Conservation (phyloP, 2,888 invertebrate genomes). For the Octodonta nipae region DNA sequence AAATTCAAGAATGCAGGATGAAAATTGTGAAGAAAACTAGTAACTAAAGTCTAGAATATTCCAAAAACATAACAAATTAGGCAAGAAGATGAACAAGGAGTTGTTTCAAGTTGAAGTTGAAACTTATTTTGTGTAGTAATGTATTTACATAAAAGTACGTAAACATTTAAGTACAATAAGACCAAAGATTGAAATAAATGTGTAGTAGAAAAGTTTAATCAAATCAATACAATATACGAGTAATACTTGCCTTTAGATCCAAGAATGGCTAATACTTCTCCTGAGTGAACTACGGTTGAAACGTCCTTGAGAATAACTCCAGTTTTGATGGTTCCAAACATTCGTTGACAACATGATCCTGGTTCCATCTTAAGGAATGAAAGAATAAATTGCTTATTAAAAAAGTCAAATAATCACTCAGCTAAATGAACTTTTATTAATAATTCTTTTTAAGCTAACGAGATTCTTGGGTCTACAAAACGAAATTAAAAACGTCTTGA, state of each 20-base stretch:
- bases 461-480: background rate
- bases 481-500: background rate
- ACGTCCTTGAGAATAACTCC: conserved; percentile 86
- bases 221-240: background rate
- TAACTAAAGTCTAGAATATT: too few species aligned
- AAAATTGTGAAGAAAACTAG: too few species aligned
- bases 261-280: conserved; percentile 83
- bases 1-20: too few species aligned
- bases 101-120: too few species aligned
- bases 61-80: too few species aligned
- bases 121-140: too few species aligned
- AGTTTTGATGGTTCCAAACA: conserved; percentile 66
- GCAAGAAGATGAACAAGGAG: too few species aligned
- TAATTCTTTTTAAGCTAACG: background rate
- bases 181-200: too few species aligned
- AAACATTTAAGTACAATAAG: too few species aligned
- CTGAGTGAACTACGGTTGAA: conserved; percentile 77
- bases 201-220: background rate
- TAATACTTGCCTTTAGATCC: conserved; percentile 79
- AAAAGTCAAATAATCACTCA: too few species aligned
- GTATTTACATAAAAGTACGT: too few species aligned
- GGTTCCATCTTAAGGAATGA: conserved; percentile 54
- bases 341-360: conserved; percentile 58
- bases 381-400: too few species aligned
- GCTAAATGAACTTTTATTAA: background rate